Evolutionary conservation across 2,888 invertebrate species (phyloP), one percentile per base, ranked within the genome.

Genomic region (Esperia sulphurella): DNA sequence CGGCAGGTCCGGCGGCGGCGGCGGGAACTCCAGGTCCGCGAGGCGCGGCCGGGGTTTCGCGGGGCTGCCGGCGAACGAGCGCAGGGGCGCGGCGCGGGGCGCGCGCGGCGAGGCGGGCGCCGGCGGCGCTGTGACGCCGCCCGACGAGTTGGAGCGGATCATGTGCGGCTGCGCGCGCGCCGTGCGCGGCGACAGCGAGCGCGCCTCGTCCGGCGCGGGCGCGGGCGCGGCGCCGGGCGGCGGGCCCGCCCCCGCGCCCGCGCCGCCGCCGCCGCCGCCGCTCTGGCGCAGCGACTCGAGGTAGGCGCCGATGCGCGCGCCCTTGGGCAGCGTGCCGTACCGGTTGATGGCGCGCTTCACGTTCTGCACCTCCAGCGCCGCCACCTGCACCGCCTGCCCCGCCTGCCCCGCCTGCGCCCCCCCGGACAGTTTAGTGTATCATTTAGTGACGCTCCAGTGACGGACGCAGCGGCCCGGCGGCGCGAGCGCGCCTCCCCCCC

Each of bases 311-410:
- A 99, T 98, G 58, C 98, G 92, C 8, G 97, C 97, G 43, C 96
- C 98, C 84, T 98, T 99, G 0, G 99, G 99, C 69, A 99, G 89
- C 8, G 99, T 99, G 13, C 99, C 99, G 78, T 98, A 98, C 28
- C 98, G 93, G 83, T 97, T 98, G 58, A 97, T 97, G 41, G 97
- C 97, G 59, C 97, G 94, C 71, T 97, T 95, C 45, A 98, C 98
- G 87, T 98, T 98, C 86, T 97, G 96, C 58, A 97, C 97, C 84
- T 98, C 98, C 61, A 98, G 90, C 14, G 98, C 97, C 46, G 97
- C 98, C 54, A 98, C 96, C 65, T 96, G 95, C 31, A 96, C 93
- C 63, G 91, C 79, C 75, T 75, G 62, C n/a, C 5, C n/a, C n/a
- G 33, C 37, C 3, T 3, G 6, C n/a, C 13, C 7, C 33, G 33